Base-by-base conservation (phyloP, 2,888 invertebrate genomes). In the Tenthredo notha region DNA sequence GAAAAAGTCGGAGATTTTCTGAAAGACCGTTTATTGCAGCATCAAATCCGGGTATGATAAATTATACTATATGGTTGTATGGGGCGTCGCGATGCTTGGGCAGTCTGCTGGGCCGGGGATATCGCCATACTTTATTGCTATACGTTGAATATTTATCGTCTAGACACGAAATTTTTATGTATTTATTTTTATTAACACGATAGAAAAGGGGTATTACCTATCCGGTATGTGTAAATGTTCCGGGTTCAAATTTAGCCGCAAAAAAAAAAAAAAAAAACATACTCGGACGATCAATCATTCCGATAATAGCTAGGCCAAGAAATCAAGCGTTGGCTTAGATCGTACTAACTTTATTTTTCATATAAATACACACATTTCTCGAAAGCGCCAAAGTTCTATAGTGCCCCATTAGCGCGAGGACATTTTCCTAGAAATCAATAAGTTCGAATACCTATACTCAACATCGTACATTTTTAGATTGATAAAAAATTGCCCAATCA, bases 121-220 rank as follows among this genome's bases (percentile, higher is more conserved):
- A 58, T 61, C 58, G 37, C 37, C 37, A 61, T 80, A 29, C 37
- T 80, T 80, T 80, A 80, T 80, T 80, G 61, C 78, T 58, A 54
- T 54, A 37, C 78, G 78, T 61, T 61, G 78, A 80, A 80, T 80
- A 80, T 80, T 80, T 80, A 80, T 58, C 21, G 37, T 58, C 37
- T 61, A 80, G 78, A 80, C 58, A 80, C 58, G 37, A 58, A 61
- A 58, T 80, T 80, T 80, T 61, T 58, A 61, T 80, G 78, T 61
- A 61, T 80, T 80, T 37, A 58, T 80, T 58, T 80, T 80, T 80
- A 80, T 80, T 58, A 61, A 80, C 77, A 78, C 54, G 50, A 61
- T 61, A 58, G 33, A 29, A 29, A 54, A n/a, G 21, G 43, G 12
- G 40, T 37, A n/a, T 18, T 18, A n/a, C 29, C 29, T 33, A 40